phyloP scores from a whole-genome alignment of 2,113 vertebrate species.

The Panurus biarmicus region DNA sequence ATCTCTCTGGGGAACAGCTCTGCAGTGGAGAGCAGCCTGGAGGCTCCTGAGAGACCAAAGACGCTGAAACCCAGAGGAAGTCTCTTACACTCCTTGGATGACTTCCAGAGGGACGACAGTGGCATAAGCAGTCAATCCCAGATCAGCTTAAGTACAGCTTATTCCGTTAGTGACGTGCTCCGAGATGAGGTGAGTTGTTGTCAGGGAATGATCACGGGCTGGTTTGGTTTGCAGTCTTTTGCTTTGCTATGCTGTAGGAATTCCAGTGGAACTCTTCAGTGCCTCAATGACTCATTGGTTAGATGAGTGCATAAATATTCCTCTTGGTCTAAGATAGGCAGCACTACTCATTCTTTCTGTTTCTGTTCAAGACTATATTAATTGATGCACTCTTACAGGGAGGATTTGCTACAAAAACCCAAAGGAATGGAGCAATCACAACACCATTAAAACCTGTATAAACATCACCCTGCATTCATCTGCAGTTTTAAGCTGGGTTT shows the following conservation, averaged over 20 bases:
- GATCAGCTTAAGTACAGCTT: slow-evolving; percentile 61
- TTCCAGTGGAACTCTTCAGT: background rate
- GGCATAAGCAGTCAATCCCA: slow-evolving; percentile 65
- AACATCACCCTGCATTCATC: background rate
- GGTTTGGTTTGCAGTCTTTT: background rate
- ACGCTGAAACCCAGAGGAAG: slow-evolving; percentile 70
- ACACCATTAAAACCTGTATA: background rate
- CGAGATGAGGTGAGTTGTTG: slow-evolving; percentile 75
- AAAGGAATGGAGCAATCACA: background rate
- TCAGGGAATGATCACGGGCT: background rate
- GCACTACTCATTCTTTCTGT: background rate
- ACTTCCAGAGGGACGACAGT: slow-evolving; percentile 66
- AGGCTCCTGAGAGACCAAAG: slow-evolving; percentile 70
- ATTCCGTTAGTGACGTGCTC: slow-evolving; percentile 65
- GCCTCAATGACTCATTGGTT: background rate
- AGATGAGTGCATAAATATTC: background rate
- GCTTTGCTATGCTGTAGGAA: background rate
- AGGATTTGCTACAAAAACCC: background rate
- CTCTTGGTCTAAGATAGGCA: background rate
- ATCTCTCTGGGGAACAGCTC: slow-evolving; percentile 70
- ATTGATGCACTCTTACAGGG: background rate
- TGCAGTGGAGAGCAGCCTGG: slow-evolving; percentile 51
- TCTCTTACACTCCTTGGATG: slow-evolving; percentile 68
- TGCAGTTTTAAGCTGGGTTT: background rate
- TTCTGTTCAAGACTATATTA: background rate